These are phyloP conservation scores for Magallana nippona DNA, from an alignment of 2,888 invertebrate species.

Conservation along the genomic window DNA sequence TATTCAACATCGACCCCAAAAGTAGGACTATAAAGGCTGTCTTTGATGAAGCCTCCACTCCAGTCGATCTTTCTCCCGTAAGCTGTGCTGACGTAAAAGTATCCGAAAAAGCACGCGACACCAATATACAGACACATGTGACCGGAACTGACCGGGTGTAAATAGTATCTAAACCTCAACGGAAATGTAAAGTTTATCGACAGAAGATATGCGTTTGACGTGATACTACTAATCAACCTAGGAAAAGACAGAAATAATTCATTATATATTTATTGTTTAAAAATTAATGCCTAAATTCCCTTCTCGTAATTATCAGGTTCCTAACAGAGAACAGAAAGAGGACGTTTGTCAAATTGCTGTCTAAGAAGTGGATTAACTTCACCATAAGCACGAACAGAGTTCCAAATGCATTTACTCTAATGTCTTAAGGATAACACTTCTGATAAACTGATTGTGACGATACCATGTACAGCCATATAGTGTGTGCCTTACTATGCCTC, in stretches of 20 bases:
- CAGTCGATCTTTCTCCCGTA: conserved; percentile 14
- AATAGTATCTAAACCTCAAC: conserved; percentile 10
- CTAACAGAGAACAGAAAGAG: neutral
- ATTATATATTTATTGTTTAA: conserved; percentile 29
- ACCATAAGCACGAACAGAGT: neutral
- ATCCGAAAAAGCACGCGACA: neutral
- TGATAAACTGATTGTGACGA: neutral
- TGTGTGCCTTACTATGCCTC: neutral
- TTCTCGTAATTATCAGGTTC: neutral
- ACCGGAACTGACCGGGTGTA: neutral
- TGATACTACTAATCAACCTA: conserved; percentile 9
- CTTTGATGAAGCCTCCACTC: conserved; percentile 2
- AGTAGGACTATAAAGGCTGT: conserved; percentile 13
- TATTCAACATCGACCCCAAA: conserved; percentile 11
- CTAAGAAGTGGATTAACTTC: conserved; percentile 6
- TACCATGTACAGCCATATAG: neutral
- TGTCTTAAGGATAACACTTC: neutral
- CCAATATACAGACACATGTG: neutral
- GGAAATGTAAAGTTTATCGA: conserved; percentile 30
- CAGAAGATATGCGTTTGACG: conserved; percentile 3
- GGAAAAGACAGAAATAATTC: conserved; percentile 28
- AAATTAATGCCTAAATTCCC: conserved; percentile 21
- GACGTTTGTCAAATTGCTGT: conserved; percentile 18
- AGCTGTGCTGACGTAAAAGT: conserved; percentile 21
- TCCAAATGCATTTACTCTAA: neutral